Percentiles rank a stretch among this genome's conserved stretches.
Conservation (phyloP, 2,113 vertebrate species). For the Sebastes fasciatus region DNA sequence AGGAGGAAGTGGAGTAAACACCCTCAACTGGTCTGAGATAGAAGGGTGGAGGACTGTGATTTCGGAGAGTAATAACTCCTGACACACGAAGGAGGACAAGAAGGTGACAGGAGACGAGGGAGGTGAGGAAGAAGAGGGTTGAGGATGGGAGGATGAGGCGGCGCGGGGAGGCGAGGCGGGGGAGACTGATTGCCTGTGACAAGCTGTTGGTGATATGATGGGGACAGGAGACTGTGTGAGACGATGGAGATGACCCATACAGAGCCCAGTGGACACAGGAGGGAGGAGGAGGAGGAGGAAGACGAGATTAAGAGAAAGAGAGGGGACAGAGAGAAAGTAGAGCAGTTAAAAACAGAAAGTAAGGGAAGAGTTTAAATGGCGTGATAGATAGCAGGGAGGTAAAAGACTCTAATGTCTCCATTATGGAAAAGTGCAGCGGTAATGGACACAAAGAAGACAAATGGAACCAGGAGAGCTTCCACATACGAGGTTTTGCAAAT, state of each 20-base stretch:
- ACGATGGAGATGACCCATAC: constrained; percentile 55
- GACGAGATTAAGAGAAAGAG: constrained; percentile 1
- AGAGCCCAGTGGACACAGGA: constrained; percentile 28
- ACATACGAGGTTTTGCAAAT: constrained; percentile 65
- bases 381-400: constrained; percentile 61
- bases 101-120: constrained; percentile 65
- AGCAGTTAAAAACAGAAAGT: constrained; percentile 64
- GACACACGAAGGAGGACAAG: constrained; percentile 70
- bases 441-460: constrained; percentile 69
- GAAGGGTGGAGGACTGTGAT: constrained; percentile 20
- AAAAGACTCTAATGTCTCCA: constrained; percentile 75
- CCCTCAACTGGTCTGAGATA: constrained; percentile 25
- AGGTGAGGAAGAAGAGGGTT: constrained; percentile 57
- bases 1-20: constrained; percentile 24
- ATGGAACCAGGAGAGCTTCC: constrained; percentile 51
- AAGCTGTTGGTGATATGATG: constrained; percentile 82
- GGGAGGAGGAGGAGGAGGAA: constrained; percentile 36
- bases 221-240: constrained; percentile 66
- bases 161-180: constrained; percentile 48
- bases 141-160: constrained; percentile 44
- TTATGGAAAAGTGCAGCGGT: constrained; percentile 65
- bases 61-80: constrained; percentile 69
- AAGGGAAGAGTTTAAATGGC: constrained; percentile 67
- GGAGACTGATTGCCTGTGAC: constrained; percentile 80
- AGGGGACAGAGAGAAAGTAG: background rate